These are phyloP conservation scores for Callorhinus ursinus DNA, from an alignment of 2,113 vertebrate species.

Conservation along the genomic window DNA sequence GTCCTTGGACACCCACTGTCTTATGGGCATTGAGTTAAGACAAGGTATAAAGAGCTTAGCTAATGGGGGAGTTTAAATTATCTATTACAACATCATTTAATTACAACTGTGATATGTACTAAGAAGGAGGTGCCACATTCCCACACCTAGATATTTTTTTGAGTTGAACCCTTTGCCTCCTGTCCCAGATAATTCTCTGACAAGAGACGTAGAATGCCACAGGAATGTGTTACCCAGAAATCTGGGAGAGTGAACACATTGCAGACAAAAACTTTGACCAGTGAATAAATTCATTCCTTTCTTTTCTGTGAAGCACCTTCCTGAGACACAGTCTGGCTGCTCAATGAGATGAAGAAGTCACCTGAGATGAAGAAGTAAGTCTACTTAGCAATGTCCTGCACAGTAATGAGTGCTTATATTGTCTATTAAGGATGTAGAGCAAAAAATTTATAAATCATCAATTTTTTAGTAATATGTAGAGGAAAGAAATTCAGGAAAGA, in stretches of 20 bases:
- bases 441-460: neutral
- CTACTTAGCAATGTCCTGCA: neutral
- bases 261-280: neutral
- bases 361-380: neutral
- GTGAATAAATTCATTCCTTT: neutral
- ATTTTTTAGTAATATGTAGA: neutral
- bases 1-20: neutral
- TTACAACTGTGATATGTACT: neutral
- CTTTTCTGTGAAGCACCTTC: neutral
- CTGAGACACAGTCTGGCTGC: neutral
- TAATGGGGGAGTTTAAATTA: neutral
- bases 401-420: neutral
- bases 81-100: neutral
- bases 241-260: neutral
- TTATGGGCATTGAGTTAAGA: neutral
- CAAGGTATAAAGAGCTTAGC: neutral
- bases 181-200: neutral
- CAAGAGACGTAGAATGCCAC: neutral
- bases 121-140: neutral
- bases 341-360: neutral
- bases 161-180: neutral
- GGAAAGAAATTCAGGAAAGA: neutral
- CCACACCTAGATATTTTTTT: neutral
- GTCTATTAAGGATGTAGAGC: neutral
- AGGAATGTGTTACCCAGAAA: neutral